These are phyloP conservation scores for Psittacus erithacus DNA, from an alignment of 2,113 vertebrate genomes.

Conservation along the genomic window DNA sequence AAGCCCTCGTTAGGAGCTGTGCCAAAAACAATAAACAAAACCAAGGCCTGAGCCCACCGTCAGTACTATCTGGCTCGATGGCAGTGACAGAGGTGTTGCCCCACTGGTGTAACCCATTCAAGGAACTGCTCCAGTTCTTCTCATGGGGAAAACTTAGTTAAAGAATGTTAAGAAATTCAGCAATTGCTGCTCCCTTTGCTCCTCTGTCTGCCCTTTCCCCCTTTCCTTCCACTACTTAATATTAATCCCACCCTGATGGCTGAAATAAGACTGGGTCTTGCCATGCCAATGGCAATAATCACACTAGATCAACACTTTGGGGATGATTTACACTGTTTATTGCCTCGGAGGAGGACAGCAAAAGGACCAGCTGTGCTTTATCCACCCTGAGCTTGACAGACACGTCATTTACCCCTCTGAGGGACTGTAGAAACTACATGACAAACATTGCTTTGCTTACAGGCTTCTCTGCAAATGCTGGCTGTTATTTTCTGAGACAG, in stretches of 20 bases:
- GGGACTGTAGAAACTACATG: not conserved
- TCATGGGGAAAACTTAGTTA: not conserved
- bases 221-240: not conserved
- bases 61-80: not conserved
- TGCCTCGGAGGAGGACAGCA: not conserved
- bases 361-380: not conserved
- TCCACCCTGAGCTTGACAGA: not conserved
- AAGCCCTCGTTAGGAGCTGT: not conserved
- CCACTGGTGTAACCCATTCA: accelerated
- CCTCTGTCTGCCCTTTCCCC: not conserved
- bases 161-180: not conserved
- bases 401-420: not conserved
- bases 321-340: not conserved
- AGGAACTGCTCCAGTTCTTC: not conserved
- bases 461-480: not conserved
- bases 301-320: not conserved
- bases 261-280: not conserved
- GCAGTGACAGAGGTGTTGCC: not conserved
- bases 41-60: accelerated
- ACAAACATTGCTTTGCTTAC: not conserved
- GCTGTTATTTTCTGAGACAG: not conserved
- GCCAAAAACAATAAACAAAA: not conserved
- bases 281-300: not conserved
- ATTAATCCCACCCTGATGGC: not conserved
- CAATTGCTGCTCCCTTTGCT: not conserved